These are phyloP conservation scores for Manduca sexta DNA, from an alignment of 1,140 invertebrate species.

Conservation along the genomic window DNA sequence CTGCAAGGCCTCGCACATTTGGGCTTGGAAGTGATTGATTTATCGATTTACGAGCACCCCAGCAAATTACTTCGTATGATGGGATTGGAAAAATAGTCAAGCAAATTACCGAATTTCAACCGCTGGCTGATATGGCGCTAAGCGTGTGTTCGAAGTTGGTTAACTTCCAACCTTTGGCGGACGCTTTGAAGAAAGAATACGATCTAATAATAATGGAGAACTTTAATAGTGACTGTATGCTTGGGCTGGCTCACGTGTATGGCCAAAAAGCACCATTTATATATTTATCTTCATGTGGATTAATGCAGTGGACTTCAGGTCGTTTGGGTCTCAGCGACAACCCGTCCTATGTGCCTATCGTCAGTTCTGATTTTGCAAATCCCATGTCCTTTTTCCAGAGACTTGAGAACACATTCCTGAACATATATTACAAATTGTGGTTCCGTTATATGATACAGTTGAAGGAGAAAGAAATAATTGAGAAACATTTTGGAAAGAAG, in stretches of 20 bases:
- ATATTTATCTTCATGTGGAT: conserved; percentile 71
- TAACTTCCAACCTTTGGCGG: conserved; percentile 37
- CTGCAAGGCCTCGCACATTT: conserved; percentile 42
- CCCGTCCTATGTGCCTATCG: conserved; percentile 75
- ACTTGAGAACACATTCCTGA: conserved; percentile 65
- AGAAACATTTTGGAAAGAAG: conserved; percentile 51
- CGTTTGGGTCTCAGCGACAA: conserved; percentile 75
- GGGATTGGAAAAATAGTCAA: conserved; percentile 30
- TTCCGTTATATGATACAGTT: conserved; percentile 37
- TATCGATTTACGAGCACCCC: conserved; percentile 34
- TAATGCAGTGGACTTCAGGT: conserved; percentile 75
- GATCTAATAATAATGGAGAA: conserved; percentile 78
- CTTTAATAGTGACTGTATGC: conserved; percentile 79
- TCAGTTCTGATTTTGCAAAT: conserved; percentile 58
- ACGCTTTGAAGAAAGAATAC: conserved; percentile 65
- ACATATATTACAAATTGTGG: conserved; percentile 37
- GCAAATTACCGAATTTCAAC: conserved; percentile 30
- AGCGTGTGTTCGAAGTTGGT: conserved; percentile 56
- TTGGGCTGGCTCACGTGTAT: conserved; percentile 74
- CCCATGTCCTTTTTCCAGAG: conserved; percentile 75
- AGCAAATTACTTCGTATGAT: conserved; percentile 23
- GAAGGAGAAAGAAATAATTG: conserved; percentile 53
- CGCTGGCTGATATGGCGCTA: conserved; percentile 38
- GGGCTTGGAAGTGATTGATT: conserved; percentile 41
- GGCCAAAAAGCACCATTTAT: conserved; percentile 71